Evolutionary conservation across 2,797 vertebrate species (phyloP).

Genomic region (Picus viridis): DNA sequence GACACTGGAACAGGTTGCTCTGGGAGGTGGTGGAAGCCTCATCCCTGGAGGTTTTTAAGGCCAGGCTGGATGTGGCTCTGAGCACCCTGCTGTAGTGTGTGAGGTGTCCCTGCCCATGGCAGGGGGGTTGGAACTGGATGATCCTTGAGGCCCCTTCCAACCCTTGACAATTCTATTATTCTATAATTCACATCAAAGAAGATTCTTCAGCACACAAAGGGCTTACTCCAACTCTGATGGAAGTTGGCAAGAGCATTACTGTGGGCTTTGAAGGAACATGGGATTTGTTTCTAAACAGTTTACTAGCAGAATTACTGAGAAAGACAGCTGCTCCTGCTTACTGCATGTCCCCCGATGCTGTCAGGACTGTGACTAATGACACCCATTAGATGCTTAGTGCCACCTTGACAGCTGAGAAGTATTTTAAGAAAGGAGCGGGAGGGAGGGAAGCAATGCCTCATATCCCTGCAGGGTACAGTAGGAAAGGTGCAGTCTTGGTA

Average conservation of each 20-base stretch:
- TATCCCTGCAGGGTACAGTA: background rate
- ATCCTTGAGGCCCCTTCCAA: too few species aligned
- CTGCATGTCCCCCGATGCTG: accelerated
- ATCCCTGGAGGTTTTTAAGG: too few species aligned
- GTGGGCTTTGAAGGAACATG: background rate
- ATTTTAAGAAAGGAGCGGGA: background rate
- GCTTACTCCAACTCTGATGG: background rate
- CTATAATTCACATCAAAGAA: background rate
- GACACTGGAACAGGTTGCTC: too few species aligned
- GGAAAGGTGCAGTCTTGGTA: background rate
- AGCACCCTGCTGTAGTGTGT: too few species aligned
- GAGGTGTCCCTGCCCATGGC: too few species aligned
- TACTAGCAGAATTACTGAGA: background rate
- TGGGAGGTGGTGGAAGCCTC: too few species aligned
- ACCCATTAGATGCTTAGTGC: background rate
- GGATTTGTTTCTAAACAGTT: background rate
- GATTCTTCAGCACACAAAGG: background rate
- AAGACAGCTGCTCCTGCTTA: background rate
- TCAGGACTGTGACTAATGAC: background rate
- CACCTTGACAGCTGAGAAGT: background rate
- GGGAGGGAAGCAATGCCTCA: background rate
- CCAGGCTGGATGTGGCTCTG: too few species aligned
- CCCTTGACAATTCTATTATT: too few species aligned
- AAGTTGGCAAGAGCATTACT: background rate
- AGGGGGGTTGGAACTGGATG: too few species aligned